A percentile compares a stretch with the other conserved stretches of the same genome.
phyloP scores from a whole-genome alignment of 2,797 vertebrate species.

The Mormyrus hasselquistii region DNA sequence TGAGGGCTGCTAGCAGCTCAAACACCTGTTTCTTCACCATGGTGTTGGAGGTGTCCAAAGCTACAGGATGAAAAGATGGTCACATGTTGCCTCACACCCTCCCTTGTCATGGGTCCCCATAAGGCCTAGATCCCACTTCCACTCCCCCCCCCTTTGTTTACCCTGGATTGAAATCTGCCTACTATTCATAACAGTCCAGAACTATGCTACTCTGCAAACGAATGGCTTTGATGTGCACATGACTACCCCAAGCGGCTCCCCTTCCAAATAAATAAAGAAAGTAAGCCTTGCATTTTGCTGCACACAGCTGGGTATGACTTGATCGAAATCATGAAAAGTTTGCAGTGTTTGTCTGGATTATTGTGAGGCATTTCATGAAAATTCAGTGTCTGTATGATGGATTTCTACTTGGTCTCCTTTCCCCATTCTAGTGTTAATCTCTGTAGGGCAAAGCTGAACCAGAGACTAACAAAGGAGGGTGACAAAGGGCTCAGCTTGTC shows the following conservation, averaged over 20 bases:
- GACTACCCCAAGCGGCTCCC: not conserved
- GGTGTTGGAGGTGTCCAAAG: constrained; percentile 90
- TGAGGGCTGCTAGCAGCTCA: constrained; percentile 90
- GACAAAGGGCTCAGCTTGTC: constrained; percentile 1
- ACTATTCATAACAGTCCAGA: constrained; percentile 27
- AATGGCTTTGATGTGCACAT: constrained; percentile 29
- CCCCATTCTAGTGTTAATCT: not conserved
- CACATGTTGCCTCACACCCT: not conserved
- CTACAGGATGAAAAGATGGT: constrained; percentile 51
- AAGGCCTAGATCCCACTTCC: not conserved
- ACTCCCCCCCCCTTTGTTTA: not conserved
- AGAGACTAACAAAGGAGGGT: not conserved
- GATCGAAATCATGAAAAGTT: not conserved
- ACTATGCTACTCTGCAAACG: constrained; percentile 44
- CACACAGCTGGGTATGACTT: not conserved
- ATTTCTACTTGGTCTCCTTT: not conserved
- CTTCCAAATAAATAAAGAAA: not conserved
- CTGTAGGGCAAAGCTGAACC: not conserved
- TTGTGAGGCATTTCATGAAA: not conserved
- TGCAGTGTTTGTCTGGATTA: not conserved
- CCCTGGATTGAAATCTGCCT: constrained; percentile 4
- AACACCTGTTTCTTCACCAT: constrained; percentile 99
- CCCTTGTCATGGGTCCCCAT: not conserved
- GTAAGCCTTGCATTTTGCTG: not conserved
- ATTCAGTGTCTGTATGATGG: not conserved